phyloP scores from a whole-genome alignment of 1,140 invertebrate genomes.

The Melitaea cinxia region DNA sequence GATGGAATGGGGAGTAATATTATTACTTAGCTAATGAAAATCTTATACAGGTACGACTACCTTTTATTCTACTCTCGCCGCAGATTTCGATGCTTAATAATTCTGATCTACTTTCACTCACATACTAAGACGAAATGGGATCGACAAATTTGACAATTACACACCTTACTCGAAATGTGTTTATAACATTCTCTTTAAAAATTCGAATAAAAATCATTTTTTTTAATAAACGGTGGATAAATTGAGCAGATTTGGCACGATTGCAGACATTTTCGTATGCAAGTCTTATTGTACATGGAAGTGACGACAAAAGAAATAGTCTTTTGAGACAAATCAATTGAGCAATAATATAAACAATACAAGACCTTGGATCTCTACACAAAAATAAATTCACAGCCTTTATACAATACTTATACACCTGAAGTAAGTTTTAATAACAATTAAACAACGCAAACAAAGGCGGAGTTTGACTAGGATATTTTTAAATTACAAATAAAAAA shows the following conservation, averaged over 20 bases:
- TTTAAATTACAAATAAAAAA: slow-evolving; percentile 1
- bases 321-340: slow-evolving; percentile 13
- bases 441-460: slow-evolving; percentile 19
- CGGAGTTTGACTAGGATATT: slow-evolving; percentile 15
- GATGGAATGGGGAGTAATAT: not conserved
- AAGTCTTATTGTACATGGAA: slow-evolving; percentile 33
- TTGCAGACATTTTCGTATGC: slow-evolving; percentile 27
- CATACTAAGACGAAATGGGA: slow-evolving; percentile 37
- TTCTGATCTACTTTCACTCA: slow-evolving; percentile 35
- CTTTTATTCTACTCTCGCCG: slow-evolving; percentile 26
- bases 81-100: slow-evolving; percentile 41
- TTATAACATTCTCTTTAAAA: slow-evolving; percentile 25
- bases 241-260: slow-evolving; percentile 64
- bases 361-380: slow-evolving; percentile 64
- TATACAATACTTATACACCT: slow-evolving; percentile 51
- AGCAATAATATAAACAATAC: slow-evolving; percentile 41
- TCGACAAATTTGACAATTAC: slow-evolving; percentile 32
- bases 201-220: slow-evolving; percentile 36
- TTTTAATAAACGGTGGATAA: slow-evolving; percentile 44
- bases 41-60: slow-evolving; percentile 14
- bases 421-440: slow-evolving; percentile 8
- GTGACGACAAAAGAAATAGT: slow-evolving; percentile 15
- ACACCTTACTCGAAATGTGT: slow-evolving; percentile 21
- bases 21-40: slow-evolving; percentile 9
- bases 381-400: slow-evolving; percentile 76